Percentiles rank a stretch among this genome's conserved stretches.
Evolutionary conservation across 2,113 vertebrate genomes (phyloP).

Genomic region (Aegithalos caudatus): DNA sequence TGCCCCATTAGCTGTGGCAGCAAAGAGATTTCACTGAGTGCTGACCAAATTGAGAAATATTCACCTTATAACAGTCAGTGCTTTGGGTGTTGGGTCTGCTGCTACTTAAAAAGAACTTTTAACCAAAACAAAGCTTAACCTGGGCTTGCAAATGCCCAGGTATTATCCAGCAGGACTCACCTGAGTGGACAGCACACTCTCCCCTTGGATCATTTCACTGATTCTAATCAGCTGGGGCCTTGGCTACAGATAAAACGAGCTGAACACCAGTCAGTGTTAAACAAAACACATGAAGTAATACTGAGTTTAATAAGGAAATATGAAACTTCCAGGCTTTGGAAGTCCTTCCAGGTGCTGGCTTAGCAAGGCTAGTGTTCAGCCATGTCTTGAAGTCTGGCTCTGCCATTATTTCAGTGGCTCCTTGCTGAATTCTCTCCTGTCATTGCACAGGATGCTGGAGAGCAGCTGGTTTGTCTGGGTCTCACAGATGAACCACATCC

Average conservation of each 20-base stretch:
- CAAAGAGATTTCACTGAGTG: background rate
- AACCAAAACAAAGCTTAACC: background rate
- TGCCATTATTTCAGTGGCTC: background rate
- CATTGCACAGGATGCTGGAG: slow-evolving; percentile 59
- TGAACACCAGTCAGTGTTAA: background rate
- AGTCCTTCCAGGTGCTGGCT: background rate
- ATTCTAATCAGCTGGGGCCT: background rate
- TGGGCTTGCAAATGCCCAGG: background rate
- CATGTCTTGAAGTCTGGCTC: background rate
- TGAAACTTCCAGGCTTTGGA: background rate
- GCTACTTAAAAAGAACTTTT: background rate
- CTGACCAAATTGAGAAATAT: background rate
- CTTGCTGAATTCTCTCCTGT: background rate
- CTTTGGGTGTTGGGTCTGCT: background rate
- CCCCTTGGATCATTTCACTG: background rate
- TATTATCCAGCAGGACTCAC: background rate
- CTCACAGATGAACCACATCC: slow-evolving; percentile 70
- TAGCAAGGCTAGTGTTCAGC: background rate
- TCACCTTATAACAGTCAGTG: background rate
- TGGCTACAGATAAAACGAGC: background rate
- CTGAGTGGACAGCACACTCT: background rate
- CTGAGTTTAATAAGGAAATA: background rate
- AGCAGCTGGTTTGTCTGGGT: slow-evolving; percentile 78
- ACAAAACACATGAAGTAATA: background rate
- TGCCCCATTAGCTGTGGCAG: background rate